Base-by-base conservation (phyloP, 1,140 invertebrate genomes). In the Parapsyche elsis region DNA sequence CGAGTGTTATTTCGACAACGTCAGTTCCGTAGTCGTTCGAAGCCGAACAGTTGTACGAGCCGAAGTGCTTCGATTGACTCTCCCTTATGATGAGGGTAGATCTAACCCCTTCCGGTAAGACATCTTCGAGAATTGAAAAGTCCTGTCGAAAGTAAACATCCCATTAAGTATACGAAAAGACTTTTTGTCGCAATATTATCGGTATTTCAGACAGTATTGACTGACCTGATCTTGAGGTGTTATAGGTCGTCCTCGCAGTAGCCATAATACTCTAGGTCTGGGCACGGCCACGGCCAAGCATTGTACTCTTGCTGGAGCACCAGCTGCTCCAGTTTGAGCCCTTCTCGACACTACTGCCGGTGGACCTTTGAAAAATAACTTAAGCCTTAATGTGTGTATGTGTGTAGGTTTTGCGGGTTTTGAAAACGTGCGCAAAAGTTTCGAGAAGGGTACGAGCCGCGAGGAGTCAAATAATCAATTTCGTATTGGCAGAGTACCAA, bases 31-130 rank as follows among this genome's bases (percentile, higher is more conserved):
- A 98, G 67, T 94, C 92, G 87, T 99, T 99, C 49, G 93, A 92
- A 4, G 97, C 96, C 38, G 96, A 96, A 87, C 97, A 99, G 88
- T 98, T 98, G 89, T 98, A 99, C 82, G 92, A 90, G n/a, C 97
- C 97, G 86, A 97, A 98, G 86, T 98, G 96, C 78, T 91, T 92
- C 21, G 93, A 92, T 84, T 94, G 92, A 44, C 95, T 94, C 84
- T 96, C 93, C 70, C 93, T 90, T 57, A 98, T 96, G 71, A 96
- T 93, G 21, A 98, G 89, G 12, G 94, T 95, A 64, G 94, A 95
- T 78, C 94, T 94, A 82, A 91, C 89, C 0, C 93, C 93, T 71
- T 91, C 92, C 14, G 89, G 89, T 79, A 91, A 85, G 26, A 92
- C 87, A 80, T 91, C 92, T 87, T 93, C 93, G 81, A 89, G 90